Evolutionary conservation across 1,140 invertebrate species (phyloP).

Genomic region (Cheumatopsyche charites): DNA sequence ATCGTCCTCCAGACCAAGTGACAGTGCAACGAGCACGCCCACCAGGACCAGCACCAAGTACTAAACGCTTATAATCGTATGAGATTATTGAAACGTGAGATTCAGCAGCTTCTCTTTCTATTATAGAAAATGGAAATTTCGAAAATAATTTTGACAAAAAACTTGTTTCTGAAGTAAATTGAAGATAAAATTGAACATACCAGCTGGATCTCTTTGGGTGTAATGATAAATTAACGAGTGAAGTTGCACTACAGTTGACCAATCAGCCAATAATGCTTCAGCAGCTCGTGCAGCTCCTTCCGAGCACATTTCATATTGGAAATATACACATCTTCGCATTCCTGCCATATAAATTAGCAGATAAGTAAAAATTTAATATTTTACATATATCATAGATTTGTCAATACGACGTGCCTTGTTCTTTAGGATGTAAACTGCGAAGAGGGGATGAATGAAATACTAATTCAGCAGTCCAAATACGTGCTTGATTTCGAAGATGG

Average conservation of each 20-base stretch:
- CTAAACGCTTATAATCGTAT: conserved; percentile 60
- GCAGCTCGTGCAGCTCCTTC: conserved; percentile 71
- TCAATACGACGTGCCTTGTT: conserved; percentile 69
- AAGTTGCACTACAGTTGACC: conserved; percentile 88
- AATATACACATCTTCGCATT: conserved; percentile 81
- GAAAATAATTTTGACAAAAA: not conserved
- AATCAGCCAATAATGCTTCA: conserved; percentile 84
- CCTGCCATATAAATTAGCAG: conserved; percentile 60
- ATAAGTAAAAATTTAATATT: not conserved
- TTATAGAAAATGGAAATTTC: not conserved
- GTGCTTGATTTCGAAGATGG: conserved; percentile 69
- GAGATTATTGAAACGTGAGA: conserved; percentile 58
- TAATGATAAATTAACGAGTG: conserved; percentile 82
- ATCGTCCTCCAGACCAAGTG: conserved; percentile 55
- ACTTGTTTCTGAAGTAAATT: conserved; percentile 2
- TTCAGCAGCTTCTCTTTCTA: conserved; percentile 57
- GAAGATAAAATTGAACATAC: conserved; percentile 44
- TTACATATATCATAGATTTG: not conserved
- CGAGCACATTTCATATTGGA: conserved; percentile 84
- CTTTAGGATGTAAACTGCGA: conserved; percentile 79
- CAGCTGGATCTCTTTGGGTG: conserved; percentile 56
- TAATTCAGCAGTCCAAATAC: conserved; percentile 86
- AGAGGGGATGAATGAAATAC: conserved; percentile 87
- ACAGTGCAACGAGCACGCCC: conserved; percentile 57
- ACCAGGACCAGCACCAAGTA: conserved; percentile 55